Evolutionary conservation across 2,888 invertebrate genomes (phyloP).

Genomic region (Chorisops tibialis): DNA sequence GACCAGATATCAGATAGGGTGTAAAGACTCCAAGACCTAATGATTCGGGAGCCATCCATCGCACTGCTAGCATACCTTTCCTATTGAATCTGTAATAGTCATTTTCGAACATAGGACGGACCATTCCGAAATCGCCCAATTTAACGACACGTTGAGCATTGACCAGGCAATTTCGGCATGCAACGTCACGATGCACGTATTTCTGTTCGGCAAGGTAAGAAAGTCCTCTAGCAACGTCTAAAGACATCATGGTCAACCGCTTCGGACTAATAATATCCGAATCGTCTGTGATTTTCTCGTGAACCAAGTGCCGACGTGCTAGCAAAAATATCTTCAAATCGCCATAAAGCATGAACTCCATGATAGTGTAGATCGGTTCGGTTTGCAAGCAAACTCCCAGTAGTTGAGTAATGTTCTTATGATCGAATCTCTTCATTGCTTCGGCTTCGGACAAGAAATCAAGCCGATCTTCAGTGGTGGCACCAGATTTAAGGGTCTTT

Average conservation of each 20-base stretch:
- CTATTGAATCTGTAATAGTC: constrained; percentile 88
- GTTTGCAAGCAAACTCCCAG: constrained; percentile 82
- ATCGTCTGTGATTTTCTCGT: constrained; percentile 60
- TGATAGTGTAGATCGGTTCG: constrained; percentile 85
- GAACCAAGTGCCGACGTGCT: constrained; percentile 78
- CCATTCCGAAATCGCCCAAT: constrained; percentile 87
- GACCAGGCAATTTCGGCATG: constrained; percentile 74
- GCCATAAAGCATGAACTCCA: constrained; percentile 93
- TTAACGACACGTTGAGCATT: constrained; percentile 71
- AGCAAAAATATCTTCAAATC: constrained; percentile 86
- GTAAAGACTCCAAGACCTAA: constrained; percentile 79
- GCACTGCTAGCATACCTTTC: constrained; percentile 81
- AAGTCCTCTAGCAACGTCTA: constrained; percentile 81
- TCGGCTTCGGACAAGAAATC: constrained; percentile 92
- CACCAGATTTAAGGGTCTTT: constrained; percentile 82
- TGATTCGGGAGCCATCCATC: constrained; percentile 94
- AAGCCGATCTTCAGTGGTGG: constrained; percentile 78
- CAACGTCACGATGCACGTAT: constrained; percentile 87
- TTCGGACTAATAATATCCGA: constrained; percentile 74
- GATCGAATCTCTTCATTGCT: constrained; percentile 90
- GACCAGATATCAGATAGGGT: constrained; percentile 87
- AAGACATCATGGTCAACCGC: constrained; percentile 80
- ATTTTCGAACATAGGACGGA: constrained; percentile 79
- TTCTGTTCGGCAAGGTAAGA: constrained; percentile 79
- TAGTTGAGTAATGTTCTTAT: constrained; percentile 81